phyloP scores from a whole-genome alignment of 1,140 invertebrate genomes.

The Lethrus apterus region DNA sequence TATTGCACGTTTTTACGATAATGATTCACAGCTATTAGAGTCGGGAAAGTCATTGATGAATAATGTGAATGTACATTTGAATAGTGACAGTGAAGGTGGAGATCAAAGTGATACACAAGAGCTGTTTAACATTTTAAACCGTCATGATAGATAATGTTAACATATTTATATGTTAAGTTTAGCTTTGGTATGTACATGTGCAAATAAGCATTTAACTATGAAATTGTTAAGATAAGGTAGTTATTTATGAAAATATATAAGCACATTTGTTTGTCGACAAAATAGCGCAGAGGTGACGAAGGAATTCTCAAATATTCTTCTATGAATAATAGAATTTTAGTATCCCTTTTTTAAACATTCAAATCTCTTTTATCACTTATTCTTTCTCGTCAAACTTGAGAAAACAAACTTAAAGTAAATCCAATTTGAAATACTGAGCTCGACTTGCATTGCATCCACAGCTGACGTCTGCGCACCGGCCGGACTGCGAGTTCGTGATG shows the following conservation, averaged over 20 bases:
- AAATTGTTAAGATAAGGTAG: not conserved
- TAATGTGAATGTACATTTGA: constrained; percentile 19
- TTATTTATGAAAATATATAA: not conserved
- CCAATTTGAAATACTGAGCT: too few species aligned
- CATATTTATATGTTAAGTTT: not conserved
- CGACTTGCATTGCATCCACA: too few species aligned
- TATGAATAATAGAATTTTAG: too few species aligned
- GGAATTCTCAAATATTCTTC: too few species aligned
- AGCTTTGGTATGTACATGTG: not conserved
- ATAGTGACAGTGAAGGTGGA: constrained; percentile 28
- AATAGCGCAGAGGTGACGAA: not conserved
- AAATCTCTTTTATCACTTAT: too few species aligned
- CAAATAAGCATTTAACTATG: too few species aligned
- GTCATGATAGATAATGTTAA: constrained; percentile 30
- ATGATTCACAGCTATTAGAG: constrained; percentile 25
- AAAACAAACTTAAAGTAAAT: too few species aligned
- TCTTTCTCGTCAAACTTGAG: too few species aligned
- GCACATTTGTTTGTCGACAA: not conserved
- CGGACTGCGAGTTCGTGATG: too few species aligned
- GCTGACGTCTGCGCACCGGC: too few species aligned
- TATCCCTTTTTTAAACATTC: too few species aligned
- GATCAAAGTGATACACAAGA: constrained; percentile 36
- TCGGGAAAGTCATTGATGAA: constrained; percentile 27
- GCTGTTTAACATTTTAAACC: constrained; percentile 37
- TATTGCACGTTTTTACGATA: constrained; percentile 23